Conservation (phyloP, 2,888 invertebrate genomes). For the Sesia apiformis region DNA sequence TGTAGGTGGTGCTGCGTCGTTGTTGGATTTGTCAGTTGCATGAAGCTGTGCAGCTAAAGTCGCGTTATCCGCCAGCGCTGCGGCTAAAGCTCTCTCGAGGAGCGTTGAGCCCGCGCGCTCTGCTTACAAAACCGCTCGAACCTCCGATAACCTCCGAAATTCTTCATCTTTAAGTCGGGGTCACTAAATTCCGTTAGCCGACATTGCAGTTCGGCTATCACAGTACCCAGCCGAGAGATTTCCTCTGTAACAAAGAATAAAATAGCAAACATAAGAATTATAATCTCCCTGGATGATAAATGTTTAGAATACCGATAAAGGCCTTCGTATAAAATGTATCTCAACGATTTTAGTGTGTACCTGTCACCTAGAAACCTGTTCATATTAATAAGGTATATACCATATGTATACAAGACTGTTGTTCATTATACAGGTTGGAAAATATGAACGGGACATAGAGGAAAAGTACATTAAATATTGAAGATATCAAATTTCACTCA, state of each 20-base stretch:
- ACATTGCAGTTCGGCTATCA: slow-evolving; percentile 37
- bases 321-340: too few species aligned
- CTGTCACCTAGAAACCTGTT: too few species aligned
- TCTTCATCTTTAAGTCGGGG: slow-evolving; percentile 10
- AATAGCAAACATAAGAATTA: too few species aligned
- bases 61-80: slow-evolving; percentile 51
- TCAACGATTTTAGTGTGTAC: too few species aligned
- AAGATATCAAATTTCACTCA: too few species aligned
- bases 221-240: slow-evolving; percentile 36
- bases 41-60: slow-evolving; percentile 37
- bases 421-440: too few species aligned
- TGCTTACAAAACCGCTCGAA: slow-evolving; percentile 40
- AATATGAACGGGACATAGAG: too few species aligned
- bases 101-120: slow-evolving; percentile 44
- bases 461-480: too few species aligned
- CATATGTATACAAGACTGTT: too few species aligned
- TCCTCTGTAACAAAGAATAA: slow-evolving; percentile 21
- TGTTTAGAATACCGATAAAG: too few species aligned
- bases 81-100: slow-evolving; percentile 43
- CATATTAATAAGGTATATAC: too few species aligned
- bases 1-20: slow-evolving; percentile 4
- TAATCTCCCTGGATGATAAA: too few species aligned
- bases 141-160: slow-evolving; percentile 27
- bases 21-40: slow-evolving; percentile 17
- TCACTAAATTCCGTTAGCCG: slow-evolving; percentile 17